Evolutionary conservation across 2,797 vertebrate species (phyloP), one percentile per base, ranked within the genome.

Genomic region (Hybognathus amarus): DNA sequence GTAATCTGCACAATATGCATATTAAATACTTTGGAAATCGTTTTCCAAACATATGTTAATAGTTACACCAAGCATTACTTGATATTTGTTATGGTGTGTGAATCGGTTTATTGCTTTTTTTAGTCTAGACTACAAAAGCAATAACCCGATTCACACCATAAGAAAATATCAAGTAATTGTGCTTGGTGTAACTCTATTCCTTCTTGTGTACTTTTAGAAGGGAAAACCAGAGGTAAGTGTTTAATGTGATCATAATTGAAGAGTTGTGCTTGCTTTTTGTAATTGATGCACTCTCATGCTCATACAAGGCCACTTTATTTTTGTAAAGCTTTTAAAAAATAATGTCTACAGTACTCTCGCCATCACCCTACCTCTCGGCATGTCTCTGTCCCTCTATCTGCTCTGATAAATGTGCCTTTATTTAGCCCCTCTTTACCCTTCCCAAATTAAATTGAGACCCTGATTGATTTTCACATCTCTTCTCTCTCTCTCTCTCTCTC

Each of bases 351-450:
- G 52, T 63, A 30, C 27, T 64, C 40, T 54, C 38, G 18, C 40
- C 30, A 30, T 69, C 73, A n/a, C 30, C 30, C 6, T 52, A n/a
- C 8, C 40, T 22, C 42, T 71, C 40, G 9, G 13, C 67, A 50
- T 80, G 47, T 54, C 61, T 69, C 11, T 47, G 38, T 70, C 8
- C 56, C 24, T 73, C 20, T 64, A 0, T 82, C 52, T 30, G 59
- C 73, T 45, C 73, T 79, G 63, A 84, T 85, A 82, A 83, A 85
- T 63, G 13, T 42, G n/a, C 30, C 83, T 84, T 85, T 75, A 79
- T 89, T 69, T 89, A 88, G 85, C 71, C 54, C 67, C 59, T 86
- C 78, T 84, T 86, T 83, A 87, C 82, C 82, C 80, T 73, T 77
- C 27, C 59, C 79, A 78, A 80, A 85, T 85, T 83, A 87, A 87